Percentiles rank a stretch among this genome's conserved stretches.
Evolutionary conservation across 2,797 vertebrate genomes (phyloP).

Genomic region (Mus spretus): DNA sequence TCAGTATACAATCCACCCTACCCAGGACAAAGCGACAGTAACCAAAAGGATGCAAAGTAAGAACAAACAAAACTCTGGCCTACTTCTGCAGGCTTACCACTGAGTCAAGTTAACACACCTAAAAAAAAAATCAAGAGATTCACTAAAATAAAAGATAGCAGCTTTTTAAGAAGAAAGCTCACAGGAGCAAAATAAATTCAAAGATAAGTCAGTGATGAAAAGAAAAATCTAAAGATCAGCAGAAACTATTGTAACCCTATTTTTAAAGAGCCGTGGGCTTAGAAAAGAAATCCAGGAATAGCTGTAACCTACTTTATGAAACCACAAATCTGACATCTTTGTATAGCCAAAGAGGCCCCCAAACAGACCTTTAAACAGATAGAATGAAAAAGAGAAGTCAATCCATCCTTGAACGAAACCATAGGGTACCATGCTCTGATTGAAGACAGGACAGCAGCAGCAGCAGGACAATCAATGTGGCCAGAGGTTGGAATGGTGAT

Average conservation of each 20-base stretch:
- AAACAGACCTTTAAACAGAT: slow-evolving; percentile 67
- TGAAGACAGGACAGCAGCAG: slow-evolving; percentile 63
- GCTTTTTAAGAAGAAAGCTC: slow-evolving; percentile 74
- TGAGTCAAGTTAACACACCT: slow-evolving; percentile 51
- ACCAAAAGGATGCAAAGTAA: slow-evolving; percentile 34
- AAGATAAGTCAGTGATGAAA: slow-evolving; percentile 72
- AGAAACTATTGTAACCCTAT: slow-evolving; percentile 79
- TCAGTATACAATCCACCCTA: slow-evolving; percentile 41
- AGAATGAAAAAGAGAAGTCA: slow-evolving; percentile 42
- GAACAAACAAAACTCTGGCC: slow-evolving; percentile 42
- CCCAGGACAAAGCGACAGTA: slow-evolving; percentile 44
- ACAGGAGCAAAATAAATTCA: slow-evolving; percentile 75
- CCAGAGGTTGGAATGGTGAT: background rate
- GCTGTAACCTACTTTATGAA: slow-evolving; percentile 83
- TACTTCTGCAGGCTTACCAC: slow-evolving; percentile 68
- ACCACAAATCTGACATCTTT: slow-evolving; percentile 77
- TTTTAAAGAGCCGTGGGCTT: slow-evolving; percentile 82
- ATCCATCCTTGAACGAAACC: slow-evolving; percentile 64
- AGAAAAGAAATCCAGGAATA: slow-evolving; percentile 81
- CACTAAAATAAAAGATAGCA: slow-evolving; percentile 73
- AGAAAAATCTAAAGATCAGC: slow-evolving; percentile 82
- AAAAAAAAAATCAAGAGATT: slow-evolving; percentile 61
- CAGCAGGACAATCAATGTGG: slow-evolving; percentile 42
- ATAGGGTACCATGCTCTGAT: slow-evolving; percentile 9
- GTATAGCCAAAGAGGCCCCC: slow-evolving; percentile 61